Evolutionary conservation across 2,888 invertebrate species (phyloP).

Genomic region (Nemurella pictetii): DNA sequence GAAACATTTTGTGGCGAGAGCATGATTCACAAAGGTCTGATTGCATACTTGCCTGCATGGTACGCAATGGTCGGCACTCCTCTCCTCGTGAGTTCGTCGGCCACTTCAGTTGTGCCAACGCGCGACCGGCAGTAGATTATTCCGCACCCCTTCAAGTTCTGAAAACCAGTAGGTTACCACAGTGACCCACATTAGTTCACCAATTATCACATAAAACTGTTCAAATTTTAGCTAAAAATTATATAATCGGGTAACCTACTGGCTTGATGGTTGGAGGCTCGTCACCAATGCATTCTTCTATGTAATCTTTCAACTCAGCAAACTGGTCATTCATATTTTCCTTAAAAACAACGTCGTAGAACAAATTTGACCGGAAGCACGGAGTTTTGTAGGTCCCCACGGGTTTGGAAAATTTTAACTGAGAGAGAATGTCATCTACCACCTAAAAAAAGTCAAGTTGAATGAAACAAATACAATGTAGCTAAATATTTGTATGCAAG

Average conservation of each 20-base stretch:
- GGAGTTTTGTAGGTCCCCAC: conserved; percentile 78
- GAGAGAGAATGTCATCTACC: conserved; percentile 77
- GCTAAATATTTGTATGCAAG: too few relatives aligned
- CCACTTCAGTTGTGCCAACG: conserved; percentile 85
- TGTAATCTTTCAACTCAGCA: conserved; percentile 76
- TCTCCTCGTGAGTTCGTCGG: conserved; percentile 70
- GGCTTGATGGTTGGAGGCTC: conserved; percentile 55
- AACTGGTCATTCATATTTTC: conserved; percentile 82
- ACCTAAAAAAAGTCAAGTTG: too few relatives aligned
- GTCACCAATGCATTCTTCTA: conserved; percentile 65
- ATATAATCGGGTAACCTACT: conserved; percentile 51
- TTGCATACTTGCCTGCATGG: conserved; percentile 72
- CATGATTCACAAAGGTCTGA: neutral
- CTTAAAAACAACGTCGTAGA: conserved; percentile 90
- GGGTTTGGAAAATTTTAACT: conserved; percentile 69
- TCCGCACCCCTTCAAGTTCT: conserved; percentile 53
- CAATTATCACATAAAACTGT: too few relatives aligned
- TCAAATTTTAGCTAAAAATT: too few relatives aligned
- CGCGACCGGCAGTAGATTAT: conserved; percentile 95
- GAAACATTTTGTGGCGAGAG: neutral
- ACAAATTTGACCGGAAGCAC: conserved; percentile 90
- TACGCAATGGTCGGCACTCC: conserved; percentile 82
- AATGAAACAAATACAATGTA: too few relatives aligned
- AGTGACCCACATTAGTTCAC: too few relatives aligned
- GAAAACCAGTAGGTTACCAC: neutral